These are phyloP conservation scores for Anthopleura xanthogrammica DNA, from an alignment of 92 coral and sea anemone species.

Conservation along the genomic window DNA sequence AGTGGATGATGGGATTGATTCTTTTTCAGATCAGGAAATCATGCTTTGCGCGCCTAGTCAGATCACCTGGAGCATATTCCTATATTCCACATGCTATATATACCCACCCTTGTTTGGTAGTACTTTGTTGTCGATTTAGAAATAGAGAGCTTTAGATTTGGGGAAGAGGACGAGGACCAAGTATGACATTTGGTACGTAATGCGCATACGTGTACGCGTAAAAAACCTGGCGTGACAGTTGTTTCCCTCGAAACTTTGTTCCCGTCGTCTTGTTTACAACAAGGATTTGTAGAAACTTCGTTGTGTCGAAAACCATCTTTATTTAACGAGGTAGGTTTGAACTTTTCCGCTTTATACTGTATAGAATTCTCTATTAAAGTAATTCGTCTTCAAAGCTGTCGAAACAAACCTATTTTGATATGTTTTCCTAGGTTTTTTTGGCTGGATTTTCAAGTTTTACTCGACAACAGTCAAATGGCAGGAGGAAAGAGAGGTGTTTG, in stretches of 20 bases:
- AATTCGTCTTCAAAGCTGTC: background rate
- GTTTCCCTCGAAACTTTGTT: background rate
- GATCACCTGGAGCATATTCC: too few relatives aligned
- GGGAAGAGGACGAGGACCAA: background rate
- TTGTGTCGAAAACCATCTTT: background rate
- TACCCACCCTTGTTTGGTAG: too few relatives aligned
- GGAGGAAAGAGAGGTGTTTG: constrained; percentile 17
- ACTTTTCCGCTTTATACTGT: too few relatives aligned
- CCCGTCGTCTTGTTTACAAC: background rate
- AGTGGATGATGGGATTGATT: too few relatives aligned
- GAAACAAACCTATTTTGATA: background rate
- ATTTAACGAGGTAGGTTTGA: background rate
- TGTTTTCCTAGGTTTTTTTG: background rate
- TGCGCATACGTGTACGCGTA: background rate
- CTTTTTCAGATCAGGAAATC: too few relatives aligned
- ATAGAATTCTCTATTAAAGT: background rate
- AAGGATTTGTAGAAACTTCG: background rate
- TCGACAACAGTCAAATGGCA: background rate
- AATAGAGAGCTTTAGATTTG: background rate
- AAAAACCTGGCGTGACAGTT: background rate
- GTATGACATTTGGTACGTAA: background rate
- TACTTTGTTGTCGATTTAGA: too few relatives aligned
- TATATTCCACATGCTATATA: too few relatives aligned
- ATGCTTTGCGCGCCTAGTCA: too few relatives aligned
- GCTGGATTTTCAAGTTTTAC: background rate